Conservation (phyloP, 2,113 vertebrate species). For the Myocastor coypus region DNA sequence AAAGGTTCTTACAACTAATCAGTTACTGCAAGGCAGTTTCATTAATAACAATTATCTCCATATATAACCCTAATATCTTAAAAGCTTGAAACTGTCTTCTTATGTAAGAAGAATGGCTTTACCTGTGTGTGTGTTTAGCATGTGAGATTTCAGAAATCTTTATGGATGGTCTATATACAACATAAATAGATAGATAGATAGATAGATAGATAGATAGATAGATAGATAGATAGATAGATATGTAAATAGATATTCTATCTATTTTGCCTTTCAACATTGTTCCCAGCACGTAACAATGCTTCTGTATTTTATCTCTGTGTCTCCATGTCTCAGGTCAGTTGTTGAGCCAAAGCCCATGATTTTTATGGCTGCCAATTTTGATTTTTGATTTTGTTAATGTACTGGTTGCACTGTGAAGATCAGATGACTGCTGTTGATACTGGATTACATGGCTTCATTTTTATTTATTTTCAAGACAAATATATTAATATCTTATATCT, state of each 20-base stretch:
- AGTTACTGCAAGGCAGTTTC: neutral
- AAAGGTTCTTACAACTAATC: neutral
- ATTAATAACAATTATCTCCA: neutral
- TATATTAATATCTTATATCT: neutral
- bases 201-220: neutral
- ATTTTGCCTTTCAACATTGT: slow-evolving; percentile 31
- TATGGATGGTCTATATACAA: too few species aligned
- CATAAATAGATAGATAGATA: neutral
- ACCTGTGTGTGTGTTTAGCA: neutral
- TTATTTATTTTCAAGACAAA: neutral
- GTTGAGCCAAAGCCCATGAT: neutral
- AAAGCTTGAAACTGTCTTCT: neutral
- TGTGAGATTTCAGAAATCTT: slow-evolving; percentile 48
- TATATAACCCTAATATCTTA: neutral
- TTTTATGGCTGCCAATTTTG: neutral
- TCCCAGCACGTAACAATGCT: neutral
- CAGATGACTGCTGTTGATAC: neutral
- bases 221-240: neutral
- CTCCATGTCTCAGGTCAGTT: neutral
- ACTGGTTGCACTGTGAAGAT: neutral
- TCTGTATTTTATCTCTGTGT: neutral
- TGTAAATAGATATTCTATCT: too few species aligned
- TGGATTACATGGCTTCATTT: neutral
- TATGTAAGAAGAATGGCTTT: neutral
- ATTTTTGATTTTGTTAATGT: neutral